Evolutionary conservation across 2,113 vertebrate genomes (phyloP), one percentile per base, ranked within the genome.

Genomic region (Scolopax mira): DNA sequence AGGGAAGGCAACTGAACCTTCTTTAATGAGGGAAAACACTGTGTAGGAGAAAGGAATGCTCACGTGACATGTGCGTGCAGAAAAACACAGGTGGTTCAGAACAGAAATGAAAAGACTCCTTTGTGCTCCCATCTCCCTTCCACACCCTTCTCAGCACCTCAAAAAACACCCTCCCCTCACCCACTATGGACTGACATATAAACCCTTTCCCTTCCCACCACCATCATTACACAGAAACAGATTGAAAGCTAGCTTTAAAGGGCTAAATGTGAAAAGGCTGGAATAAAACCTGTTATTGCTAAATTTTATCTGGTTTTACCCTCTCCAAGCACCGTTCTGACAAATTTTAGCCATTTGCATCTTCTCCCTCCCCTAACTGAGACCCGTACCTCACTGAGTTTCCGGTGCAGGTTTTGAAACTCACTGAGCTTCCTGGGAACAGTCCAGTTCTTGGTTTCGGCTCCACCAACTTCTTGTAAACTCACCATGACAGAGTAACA

Each of bases 1-100:
- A 99, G 98, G 15, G 99, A 99, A 85, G 99, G 99, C 96, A 99
- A 97, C 98, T 99, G 99, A 94, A 99, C 98, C 97, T 99, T 99
- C 98, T 99, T 99, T 97, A 99, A 96, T 22, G 98, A 99, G 4
- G 99, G 99, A 80, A 99, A 99, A 97, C 99, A 99, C 99, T 99
- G 97, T 28, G 19, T 10, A 75, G 55, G n/a, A 85, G 25, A 48
- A 90, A 87, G 51, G 42, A 74, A 18, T 82, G n/a, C 58, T 93
- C n/a, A 49, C 24, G 89, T 79, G 90, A 61, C 7, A 8, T 5
- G 35, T 1, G 37, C 4, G 35, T 69, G 48, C 64, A 55, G 41
- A 62, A 81, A 70, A 35, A 51, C 48, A 77, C 12, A 69, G 11
- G 21, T 64, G 19, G 14, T 24, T 86, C 18, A 72, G 48, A 92